Evolutionary conservation across 2,888 invertebrate genomes (phyloP).

Genomic region (Lycaena phlaeas): DNA sequence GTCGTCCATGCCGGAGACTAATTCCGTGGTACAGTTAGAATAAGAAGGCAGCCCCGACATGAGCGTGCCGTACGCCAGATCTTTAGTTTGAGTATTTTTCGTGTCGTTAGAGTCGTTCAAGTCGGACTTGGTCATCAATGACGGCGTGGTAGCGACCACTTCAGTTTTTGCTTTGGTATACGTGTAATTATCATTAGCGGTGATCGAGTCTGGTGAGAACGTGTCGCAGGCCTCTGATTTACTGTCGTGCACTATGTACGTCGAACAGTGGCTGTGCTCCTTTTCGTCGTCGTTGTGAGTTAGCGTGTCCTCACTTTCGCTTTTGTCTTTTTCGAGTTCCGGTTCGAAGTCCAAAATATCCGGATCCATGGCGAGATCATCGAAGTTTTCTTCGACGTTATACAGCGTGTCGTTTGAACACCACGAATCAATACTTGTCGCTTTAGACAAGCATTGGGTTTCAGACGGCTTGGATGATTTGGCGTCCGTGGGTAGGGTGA

Average conservation of each 20-base stretch:
- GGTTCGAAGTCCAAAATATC: slow-evolving; percentile 36
- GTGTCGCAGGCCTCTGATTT: slow-evolving; percentile 51
- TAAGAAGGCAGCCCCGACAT: slow-evolving; percentile 50
- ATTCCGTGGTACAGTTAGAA: slow-evolving; percentile 54
- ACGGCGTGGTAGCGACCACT: slow-evolving; percentile 33
- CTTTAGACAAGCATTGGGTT: slow-evolving; percentile 61
- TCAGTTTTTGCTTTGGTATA: slow-evolving; percentile 56
- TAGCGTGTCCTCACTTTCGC: slow-evolving; percentile 54
- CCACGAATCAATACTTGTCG: slow-evolving; percentile 77
- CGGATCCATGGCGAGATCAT: slow-evolving; percentile 55
- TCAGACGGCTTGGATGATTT: slow-evolving; percentile 63
- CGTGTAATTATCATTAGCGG: slow-evolving; percentile 51
- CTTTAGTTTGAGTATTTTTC: slow-evolving; percentile 49
- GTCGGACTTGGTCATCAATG: slow-evolving; percentile 41
- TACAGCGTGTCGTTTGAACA: slow-evolving; percentile 77
- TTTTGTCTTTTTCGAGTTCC: slow-evolving; percentile 37
- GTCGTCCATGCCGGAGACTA: slow-evolving; percentile 41
- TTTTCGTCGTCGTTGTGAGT: slow-evolving; percentile 55
- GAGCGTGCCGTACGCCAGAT: slow-evolving; percentile 53
- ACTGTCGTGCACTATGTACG: slow-evolving; percentile 57
- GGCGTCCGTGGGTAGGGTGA: slow-evolving; percentile 59
- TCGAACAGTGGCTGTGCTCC: slow-evolving; percentile 50
- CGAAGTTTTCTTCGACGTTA: slow-evolving; percentile 75
- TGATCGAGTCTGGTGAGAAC: slow-evolving; percentile 59
- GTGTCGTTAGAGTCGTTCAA: slow-evolving; percentile 38